phyloP scores from a whole-genome alignment of 2,113 vertebrate species.

The Myotis davidii region DNA sequence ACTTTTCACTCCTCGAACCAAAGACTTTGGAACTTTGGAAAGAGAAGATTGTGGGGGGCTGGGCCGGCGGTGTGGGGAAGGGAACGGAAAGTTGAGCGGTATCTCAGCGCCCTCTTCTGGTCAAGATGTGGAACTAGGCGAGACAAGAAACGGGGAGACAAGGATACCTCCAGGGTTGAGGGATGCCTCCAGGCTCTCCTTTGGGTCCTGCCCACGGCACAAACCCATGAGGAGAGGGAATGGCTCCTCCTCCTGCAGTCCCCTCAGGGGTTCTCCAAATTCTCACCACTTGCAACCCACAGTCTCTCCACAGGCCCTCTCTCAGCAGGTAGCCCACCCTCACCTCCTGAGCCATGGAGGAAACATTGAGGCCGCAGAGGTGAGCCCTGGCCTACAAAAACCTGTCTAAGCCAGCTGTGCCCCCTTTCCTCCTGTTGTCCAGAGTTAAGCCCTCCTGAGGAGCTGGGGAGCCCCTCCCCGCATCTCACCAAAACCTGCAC shows the following conservation, averaged over 20 bases:
- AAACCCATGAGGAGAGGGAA: neutral
- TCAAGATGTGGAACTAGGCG: accelerated
- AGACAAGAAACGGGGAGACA: too few relatives aligned
- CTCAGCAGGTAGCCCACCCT: neutral
- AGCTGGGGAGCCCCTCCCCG: neutral
- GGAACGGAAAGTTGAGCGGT: neutral
- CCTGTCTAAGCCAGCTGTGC: neutral
- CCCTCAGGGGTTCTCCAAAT: neutral
- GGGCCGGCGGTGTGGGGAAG: neutral
- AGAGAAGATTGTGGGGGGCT: neutral
- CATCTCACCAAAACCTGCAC: neutral
- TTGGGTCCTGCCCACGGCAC: neutral
- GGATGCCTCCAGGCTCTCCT: too few relatives aligned
- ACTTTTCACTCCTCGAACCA: neutral
- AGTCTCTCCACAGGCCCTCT: neutral
- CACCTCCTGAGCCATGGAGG: neutral
- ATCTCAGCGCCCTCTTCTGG: conserved; percentile 52
- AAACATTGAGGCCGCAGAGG: neutral
- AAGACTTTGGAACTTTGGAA: neutral
- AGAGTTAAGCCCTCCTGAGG: neutral
- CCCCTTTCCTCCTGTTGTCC: neutral
- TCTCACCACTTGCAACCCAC: neutral
- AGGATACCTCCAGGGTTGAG: too few relatives aligned
- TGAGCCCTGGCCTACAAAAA: neutral
- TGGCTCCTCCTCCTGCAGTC: neutral